Conservation (phyloP, 1,140 invertebrate species). For the Drosophila ercepeae region DNA sequence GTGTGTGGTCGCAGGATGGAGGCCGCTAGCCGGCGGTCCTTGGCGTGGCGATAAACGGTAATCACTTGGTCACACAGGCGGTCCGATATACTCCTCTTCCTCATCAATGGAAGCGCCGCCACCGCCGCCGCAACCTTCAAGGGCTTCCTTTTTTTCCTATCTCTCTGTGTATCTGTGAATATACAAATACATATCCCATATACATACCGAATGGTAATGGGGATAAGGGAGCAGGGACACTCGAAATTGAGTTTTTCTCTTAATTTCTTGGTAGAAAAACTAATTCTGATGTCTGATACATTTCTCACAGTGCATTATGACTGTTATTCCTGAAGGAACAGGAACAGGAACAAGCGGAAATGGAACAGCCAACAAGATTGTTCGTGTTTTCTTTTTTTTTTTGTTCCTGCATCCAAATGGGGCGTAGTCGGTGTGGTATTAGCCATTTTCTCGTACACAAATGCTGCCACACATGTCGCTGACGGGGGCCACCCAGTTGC, state of each 20-base stretch:
- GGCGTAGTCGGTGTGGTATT: conserved; percentile 43
- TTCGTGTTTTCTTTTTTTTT: conserved; percentile 13
- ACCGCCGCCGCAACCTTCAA: conserved; percentile 24
- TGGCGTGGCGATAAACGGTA: conserved; percentile 70
- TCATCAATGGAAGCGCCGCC: conserved; percentile 5
- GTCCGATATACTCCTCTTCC: conserved; percentile 36
- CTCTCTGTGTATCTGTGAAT: not conserved
- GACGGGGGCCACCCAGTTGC: conserved; percentile 35
- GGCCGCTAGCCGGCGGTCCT: conserved; percentile 64
- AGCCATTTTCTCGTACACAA: conserved; percentile 7
- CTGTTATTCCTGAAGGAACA: conserved; percentile 13
- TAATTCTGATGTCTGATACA: too few relatives aligned
- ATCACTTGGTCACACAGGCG: conserved; percentile 72
- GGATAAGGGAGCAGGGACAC: not conserved
- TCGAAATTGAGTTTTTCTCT: not conserved
- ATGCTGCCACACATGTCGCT: conserved; percentile 38
- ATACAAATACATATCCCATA: not conserved
- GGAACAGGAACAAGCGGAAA: conserved; percentile 31
- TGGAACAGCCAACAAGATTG: conserved; percentile 32
- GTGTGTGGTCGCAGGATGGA: conserved; percentile 57
- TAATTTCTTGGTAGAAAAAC: not conserved
- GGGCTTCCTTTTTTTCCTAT: conserved; percentile 21
- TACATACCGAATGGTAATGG: not conserved
- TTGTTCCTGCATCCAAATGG: conserved; percentile 40
- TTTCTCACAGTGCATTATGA: conserved; percentile 8